Evolutionary conservation across 2,113 vertebrate genomes (phyloP).

Genomic region (Apodemus speciosus): DNA sequence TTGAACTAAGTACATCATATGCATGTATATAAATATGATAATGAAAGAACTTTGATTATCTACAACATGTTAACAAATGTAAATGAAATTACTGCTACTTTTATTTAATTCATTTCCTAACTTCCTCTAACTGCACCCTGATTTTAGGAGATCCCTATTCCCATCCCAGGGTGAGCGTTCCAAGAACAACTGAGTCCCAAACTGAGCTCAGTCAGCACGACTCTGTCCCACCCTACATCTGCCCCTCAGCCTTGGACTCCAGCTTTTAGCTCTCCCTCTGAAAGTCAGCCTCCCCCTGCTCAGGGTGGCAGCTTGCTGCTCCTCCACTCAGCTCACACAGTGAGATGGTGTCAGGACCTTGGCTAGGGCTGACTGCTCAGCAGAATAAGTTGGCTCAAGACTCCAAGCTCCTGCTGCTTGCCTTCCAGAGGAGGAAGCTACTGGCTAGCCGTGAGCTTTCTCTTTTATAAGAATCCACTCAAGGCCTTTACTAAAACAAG

Average conservation of each 20-base stretch:
- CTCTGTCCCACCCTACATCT: background rate
- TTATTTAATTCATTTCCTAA: background rate
- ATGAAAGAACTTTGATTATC: background rate
- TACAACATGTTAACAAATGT: background rate
- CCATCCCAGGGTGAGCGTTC: background rate
- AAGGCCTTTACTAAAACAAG: conserved; percentile 5
- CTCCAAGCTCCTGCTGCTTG: background rate
- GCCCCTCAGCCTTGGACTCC: background rate
- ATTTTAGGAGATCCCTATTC: background rate
- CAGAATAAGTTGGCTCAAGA: background rate
- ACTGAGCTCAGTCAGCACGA: background rate
- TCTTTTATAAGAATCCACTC: background rate
- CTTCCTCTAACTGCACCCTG: background rate
- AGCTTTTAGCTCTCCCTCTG: background rate
- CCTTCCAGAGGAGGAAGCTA: background rate
- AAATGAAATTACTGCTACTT: background rate
- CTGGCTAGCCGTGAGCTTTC: background rate
- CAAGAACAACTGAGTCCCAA: background rate
- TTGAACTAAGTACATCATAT: background rate
- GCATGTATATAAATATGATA: background rate
- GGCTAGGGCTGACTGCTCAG: background rate
- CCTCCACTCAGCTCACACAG: background rate
- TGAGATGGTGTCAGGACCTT: background rate
- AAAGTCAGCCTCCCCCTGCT: background rate
- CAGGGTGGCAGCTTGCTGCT: fast-evolving